A percentile compares a stretch with the other conserved stretches of the same genome.
Evolutionary conservation across 2,113 vertebrate species (phyloP).

Genomic region (Merops nubicus): DNA sequence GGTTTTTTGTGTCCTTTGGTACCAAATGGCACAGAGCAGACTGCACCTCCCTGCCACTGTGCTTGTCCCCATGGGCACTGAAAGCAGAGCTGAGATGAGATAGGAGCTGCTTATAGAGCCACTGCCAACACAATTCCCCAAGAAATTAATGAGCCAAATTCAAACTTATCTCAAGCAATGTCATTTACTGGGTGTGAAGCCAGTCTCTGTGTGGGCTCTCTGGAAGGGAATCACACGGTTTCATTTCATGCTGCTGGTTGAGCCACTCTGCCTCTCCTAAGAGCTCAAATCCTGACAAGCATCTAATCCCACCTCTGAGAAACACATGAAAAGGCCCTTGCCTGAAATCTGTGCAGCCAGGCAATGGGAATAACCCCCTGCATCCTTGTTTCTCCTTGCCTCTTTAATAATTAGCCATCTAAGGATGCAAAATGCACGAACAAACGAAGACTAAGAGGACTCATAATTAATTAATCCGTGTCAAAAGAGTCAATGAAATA

Average conservation of each 20-base stretch:
- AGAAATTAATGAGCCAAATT: neutral
- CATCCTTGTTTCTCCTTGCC: neutral
- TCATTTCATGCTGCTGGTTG: neutral
- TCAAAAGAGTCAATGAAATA: neutral
- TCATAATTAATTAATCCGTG: neutral
- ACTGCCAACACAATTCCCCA: neutral
- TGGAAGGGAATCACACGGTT: neutral
- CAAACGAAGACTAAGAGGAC: neutral
- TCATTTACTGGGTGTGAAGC: neutral
- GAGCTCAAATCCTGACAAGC: neutral
- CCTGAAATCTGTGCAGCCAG: neutral
- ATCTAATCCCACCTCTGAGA: neutral
- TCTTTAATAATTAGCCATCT: neutral
- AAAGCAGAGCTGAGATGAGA: neutral
- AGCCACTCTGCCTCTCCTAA: neutral
- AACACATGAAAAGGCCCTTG: neutral
- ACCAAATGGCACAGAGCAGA: neutral
- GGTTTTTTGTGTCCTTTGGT: neutral
- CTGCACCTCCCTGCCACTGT: neutral
- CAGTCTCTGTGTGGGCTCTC: neutral
- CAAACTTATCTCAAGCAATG: neutral
- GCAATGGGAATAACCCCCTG: neutral
- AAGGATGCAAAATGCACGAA: neutral
- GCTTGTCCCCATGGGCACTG: neutral
- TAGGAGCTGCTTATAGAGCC: neutral